Conservation (phyloP, 2,797 vertebrate genomes). For the Discoglossus pictus region DNA sequence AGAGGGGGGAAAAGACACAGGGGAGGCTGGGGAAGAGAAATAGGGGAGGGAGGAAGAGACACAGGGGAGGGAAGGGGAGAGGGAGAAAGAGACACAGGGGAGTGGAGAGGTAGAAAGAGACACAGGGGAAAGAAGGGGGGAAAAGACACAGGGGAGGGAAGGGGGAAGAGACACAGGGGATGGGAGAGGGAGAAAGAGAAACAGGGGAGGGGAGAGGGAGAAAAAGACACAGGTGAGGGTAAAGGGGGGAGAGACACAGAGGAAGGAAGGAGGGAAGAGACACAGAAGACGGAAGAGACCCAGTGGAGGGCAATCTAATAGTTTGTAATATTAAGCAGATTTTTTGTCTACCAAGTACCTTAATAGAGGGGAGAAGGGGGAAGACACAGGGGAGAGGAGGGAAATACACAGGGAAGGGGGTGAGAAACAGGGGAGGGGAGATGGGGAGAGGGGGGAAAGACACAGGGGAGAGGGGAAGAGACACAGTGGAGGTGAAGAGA, state of each 20-base stretch:
- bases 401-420: background rate
- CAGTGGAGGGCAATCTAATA: too few species aligned
- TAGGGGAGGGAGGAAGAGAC: too few species aligned
- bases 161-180: too few species aligned
- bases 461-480: constrained; percentile 33
- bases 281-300: background rate
- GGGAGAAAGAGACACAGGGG: too few species aligned
- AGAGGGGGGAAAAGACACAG: too few species aligned
- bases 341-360: too few species aligned
- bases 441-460: constrained; percentile 49
- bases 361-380: background rate
- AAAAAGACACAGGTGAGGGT: background rate
- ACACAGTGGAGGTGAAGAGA: constrained; percentile 30
- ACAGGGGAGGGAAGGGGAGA: too few species aligned
- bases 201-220: background rate
- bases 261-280: background rate
- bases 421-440: constrained; percentile 61
- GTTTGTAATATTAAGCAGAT: too few species aligned
- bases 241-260: background rate
- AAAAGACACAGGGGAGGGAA: too few species aligned
- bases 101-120: too few species aligned
- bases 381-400: background rate
- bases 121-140: too few species aligned
- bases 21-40: too few species aligned
- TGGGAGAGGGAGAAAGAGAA: background rate